Conservation (phyloP, 2,113 vertebrate species). For the Loxodonta africana region DNA sequence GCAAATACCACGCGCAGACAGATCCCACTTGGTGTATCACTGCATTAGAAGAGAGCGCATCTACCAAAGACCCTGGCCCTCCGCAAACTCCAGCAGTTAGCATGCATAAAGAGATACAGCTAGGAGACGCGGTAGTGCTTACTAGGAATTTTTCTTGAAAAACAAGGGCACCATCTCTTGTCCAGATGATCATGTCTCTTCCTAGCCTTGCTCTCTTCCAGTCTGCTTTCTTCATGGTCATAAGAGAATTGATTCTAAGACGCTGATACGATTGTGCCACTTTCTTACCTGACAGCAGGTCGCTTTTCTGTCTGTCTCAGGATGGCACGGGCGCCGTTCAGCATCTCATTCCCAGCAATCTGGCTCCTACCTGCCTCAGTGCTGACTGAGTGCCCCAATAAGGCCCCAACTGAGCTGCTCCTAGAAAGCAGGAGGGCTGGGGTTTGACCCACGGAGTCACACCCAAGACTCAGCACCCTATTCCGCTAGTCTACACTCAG, state of each 20-base stretch:
- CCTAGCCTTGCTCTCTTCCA: neutral
- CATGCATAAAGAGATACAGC: neutral
- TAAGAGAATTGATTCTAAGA: neutral
- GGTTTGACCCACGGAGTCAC: neutral
- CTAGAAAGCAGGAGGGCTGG: neutral
- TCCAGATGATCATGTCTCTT: neutral
- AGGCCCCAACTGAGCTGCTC: neutral
- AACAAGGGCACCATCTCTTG: constrained; percentile 24
- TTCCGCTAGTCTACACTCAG: neutral
- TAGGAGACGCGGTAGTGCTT: rapidly evolving
- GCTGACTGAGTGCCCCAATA: neutral
- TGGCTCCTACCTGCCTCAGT: neutral
- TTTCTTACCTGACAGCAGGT: neutral
- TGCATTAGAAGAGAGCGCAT: neutral
- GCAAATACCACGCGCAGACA: neutral
- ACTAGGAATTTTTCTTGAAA: neutral
- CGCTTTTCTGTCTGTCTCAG: neutral
- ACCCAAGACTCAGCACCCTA: neutral
- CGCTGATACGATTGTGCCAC: neutral
- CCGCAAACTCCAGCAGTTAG: neutral
- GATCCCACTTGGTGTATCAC: neutral
- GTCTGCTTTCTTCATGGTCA: neutral
- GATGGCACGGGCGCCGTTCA: neutral
- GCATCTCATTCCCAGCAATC: neutral
- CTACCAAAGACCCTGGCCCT: neutral